Percentiles rank a stretch among this genome's conserved stretches.
Evolutionary conservation across 2,113 vertebrate genomes (phyloP).

Genomic region (Podarcis muralis): DNA sequence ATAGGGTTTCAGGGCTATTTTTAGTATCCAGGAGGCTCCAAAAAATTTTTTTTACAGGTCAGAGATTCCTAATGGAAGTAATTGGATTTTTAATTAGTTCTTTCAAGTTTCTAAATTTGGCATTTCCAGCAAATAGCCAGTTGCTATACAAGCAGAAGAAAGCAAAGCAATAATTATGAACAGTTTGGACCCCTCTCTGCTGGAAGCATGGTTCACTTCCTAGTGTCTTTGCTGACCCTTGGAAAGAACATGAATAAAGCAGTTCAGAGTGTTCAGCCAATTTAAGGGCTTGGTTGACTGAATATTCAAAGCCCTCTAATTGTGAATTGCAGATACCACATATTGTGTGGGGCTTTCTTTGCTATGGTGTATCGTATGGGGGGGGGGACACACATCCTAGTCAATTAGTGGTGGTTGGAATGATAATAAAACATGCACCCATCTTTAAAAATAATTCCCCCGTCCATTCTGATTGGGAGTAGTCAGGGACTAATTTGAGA

Average conservation of each 20-base stretch:
- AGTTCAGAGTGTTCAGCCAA: constrained; percentile 48
- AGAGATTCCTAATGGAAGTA: constrained; percentile 54
- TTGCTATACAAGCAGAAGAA: constrained; percentile 27
- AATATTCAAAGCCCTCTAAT: constrained; percentile 59
- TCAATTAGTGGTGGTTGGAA: background rate
- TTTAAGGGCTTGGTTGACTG: constrained; percentile 44
- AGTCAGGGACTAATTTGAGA: background rate
- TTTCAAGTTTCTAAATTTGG: constrained; percentile 59
- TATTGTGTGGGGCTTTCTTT: constrained; percentile 47
- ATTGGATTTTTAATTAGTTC: constrained; percentile 63
- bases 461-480: background rate
- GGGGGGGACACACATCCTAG: background rate
- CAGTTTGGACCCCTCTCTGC: constrained; percentile 46
- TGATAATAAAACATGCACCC: background rate
- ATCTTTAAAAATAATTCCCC: background rate
- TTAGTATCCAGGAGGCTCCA: constrained; percentile 37
- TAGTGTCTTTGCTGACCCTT: constrained; percentile 54
- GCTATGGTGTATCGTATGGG: background rate
- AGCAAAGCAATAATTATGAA: constrained; percentile 53
- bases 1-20: constrained; percentile 41
- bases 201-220: constrained; percentile 47
- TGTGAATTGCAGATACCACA: constrained; percentile 43
- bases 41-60: constrained; percentile 39
- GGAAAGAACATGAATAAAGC: constrained; percentile 62
- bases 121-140: constrained; percentile 55